Evolutionary conservation across 2,113 vertebrate species (phyloP).

Genomic region (Lagopus muta): DNA sequence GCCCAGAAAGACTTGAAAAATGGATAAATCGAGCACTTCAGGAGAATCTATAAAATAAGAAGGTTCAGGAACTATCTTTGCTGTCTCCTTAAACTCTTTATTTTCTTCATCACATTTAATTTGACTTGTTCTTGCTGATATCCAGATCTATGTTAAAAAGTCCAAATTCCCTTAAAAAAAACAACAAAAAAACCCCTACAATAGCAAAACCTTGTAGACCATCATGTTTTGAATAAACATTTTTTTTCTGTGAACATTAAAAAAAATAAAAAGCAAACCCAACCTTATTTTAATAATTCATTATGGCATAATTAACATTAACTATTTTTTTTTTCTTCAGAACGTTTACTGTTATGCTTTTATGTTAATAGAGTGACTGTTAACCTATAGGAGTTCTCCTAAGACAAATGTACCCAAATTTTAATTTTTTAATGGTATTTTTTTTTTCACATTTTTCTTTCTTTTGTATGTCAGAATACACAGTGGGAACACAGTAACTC

Average conservation of each 20-base stretch:
- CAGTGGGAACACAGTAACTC: slow-evolving; percentile 81
- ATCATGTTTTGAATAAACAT: neutral
- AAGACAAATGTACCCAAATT: slow-evolving; percentile 79
- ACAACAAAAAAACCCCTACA: neutral
- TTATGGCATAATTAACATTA: neutral
- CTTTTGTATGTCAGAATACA: slow-evolving; percentile 83
- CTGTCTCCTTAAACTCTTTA: neutral
- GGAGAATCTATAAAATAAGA: neutral
- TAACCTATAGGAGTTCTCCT: slow-evolving; percentile 72
- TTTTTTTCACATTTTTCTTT: slow-evolving; percentile 80
- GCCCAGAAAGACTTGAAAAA: neutral
- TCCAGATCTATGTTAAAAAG: neutral
- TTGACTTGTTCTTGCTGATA: neutral
- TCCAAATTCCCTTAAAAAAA: neutral
- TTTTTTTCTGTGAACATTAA: neutral
- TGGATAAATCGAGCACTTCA: neutral
- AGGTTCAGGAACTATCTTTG: neutral
- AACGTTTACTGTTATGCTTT: neutral
- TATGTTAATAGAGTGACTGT: slow-evolving; percentile 40
- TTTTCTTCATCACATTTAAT: neutral
- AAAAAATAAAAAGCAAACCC: neutral
- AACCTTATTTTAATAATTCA: neutral
- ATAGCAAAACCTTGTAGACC: neutral
- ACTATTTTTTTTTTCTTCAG: neutral
- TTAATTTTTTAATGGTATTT: slow-evolving; percentile 80